Evolutionary conservation across 23 tunicate genomes (phyloP), one percentile per base, ranked within the genome.

Genomic region (Ascidia mentula): DNA sequence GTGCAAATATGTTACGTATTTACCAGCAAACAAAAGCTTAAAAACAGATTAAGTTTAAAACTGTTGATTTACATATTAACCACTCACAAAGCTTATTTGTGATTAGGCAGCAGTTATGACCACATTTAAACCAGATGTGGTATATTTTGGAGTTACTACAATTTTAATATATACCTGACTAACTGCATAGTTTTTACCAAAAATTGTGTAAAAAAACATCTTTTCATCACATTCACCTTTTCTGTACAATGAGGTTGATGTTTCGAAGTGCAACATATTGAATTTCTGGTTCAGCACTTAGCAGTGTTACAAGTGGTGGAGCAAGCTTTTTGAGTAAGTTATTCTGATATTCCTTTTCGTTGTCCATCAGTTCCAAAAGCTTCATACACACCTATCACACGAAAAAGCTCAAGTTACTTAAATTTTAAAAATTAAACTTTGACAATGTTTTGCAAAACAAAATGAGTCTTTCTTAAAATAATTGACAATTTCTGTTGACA

Each of bases 221-320:
- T n/a, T n/a, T n/a, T 5, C 13, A 53, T 53, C 13, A 53, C 65
- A 5, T n/a, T n/a, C 22, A 89, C 80, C 98, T 79, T 65, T 95
- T 95, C 46, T 95, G 98, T 2, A 95, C 98, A 70, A 95, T 95
- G 26, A 95, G 86, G 45, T 95, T 95, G 84, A 95, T 95, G 61
- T 95, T 95, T 31, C 98, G 60, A 13, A 95, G 74, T 22, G 98
- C 98, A 32, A 95, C 98, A 69, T 95, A 95, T 82, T 95, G 98
- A 37, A 95, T 89, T 75, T 95, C 98, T 26, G 98, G 95, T 59
- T 95, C 98, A 36, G 98, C 85, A 28, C 88, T 81, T n/a, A 95
- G 95, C 37, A 95, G 80, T 22, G 98, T 95, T 18, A 95, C 98
- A 31, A 95, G 95, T 30, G 98, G 98, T n/a, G 98, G 98, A 40